Percentiles rank a stretch among this genome's conserved stretches.
Evolutionary conservation across 2,888 invertebrate genomes (phyloP).

Genomic region (Drosophila rellima): DNA sequence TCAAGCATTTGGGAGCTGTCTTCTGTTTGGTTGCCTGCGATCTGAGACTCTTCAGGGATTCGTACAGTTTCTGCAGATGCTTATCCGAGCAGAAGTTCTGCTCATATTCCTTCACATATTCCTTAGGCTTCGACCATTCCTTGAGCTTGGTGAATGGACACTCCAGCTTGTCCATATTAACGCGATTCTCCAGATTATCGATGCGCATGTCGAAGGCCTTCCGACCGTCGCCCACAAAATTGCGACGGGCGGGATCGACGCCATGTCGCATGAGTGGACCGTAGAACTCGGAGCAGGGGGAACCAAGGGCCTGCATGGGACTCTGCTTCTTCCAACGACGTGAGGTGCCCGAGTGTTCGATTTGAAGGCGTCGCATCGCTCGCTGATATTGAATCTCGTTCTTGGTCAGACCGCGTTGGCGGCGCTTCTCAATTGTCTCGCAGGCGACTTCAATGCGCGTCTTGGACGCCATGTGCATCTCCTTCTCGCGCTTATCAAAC

Average conservation of each 20-base stretch:
- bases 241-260: slow-evolving; percentile 88
- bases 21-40: slow-evolving; percentile 63
- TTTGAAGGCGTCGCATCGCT: slow-evolving; percentile 86
- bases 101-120: slow-evolving; percentile 77
- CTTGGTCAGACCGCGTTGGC: slow-evolving; percentile 87
- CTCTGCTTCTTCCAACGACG: slow-evolving; percentile 86
- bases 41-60: slow-evolving; percentile 78
- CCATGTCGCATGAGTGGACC: slow-evolving; percentile 89
- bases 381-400: slow-evolving; percentile 86
- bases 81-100: slow-evolving; percentile 83
- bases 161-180: slow-evolving; percentile 65
- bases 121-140: slow-evolving; percentile 82
- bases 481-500: slow-evolving; percentile 87
- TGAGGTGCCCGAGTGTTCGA: slow-evolving; percentile 83
- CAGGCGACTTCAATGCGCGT: slow-evolving; percentile 87
- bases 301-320: slow-evolving; percentile 86
- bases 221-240: slow-evolving; percentile 83
- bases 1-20: slow-evolving; percentile 76
- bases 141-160: slow-evolving; percentile 82
- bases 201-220: slow-evolving; percentile 83
- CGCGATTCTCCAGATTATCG: slow-evolving; percentile 78
- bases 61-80: slow-evolving; percentile 83
- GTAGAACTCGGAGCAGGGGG: slow-evolving; percentile 88
- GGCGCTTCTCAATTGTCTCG: slow-evolving; percentile 86
- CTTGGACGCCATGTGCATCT: slow-evolving; percentile 74